These are phyloP conservation scores for Trididemnum miniatum DNA, from an alignment of 23 tunicate species.

Conservation along the genomic window DNA sequence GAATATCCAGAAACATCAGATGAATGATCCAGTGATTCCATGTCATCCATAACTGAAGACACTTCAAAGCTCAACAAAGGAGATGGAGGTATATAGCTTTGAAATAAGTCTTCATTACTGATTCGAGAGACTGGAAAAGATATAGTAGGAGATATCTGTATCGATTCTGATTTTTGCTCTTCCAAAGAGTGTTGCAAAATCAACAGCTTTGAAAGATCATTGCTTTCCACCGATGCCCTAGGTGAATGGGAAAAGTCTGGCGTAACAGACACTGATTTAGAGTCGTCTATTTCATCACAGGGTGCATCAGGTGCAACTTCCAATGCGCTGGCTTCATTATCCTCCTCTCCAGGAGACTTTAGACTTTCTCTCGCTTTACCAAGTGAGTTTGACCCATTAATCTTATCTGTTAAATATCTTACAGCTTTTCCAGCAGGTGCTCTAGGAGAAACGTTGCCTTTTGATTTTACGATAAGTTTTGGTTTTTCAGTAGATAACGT, in stretches of 20 bases:
- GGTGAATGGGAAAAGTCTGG: no score
- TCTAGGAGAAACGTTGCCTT: neutral
- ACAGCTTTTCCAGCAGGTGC: neutral
- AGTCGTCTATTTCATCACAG: no score
- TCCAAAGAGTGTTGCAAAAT: neutral
- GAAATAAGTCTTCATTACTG: neutral
- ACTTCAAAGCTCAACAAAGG: neutral
- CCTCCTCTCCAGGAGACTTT: no score
- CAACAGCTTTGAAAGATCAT: no score
- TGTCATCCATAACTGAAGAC: neutral
- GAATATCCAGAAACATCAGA: conserved; percentile 30
- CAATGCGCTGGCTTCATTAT: no score
- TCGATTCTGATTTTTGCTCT: neutral
- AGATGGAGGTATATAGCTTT: neutral
- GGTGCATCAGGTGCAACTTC: no score
- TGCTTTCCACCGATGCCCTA: no score
- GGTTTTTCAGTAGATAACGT: neutral
- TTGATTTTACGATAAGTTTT: no score
- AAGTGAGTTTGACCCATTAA: no score
- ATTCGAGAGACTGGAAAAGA: conserved; percentile 22
- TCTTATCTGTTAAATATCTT: no score
- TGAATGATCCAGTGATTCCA: conserved; percentile 22
- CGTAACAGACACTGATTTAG: no score
- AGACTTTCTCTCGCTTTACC: neutral
- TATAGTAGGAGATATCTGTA: conserved; percentile 27